Conservation (phyloP, 1,140 invertebrate genomes). For the Parapsyche elsis region DNA sequence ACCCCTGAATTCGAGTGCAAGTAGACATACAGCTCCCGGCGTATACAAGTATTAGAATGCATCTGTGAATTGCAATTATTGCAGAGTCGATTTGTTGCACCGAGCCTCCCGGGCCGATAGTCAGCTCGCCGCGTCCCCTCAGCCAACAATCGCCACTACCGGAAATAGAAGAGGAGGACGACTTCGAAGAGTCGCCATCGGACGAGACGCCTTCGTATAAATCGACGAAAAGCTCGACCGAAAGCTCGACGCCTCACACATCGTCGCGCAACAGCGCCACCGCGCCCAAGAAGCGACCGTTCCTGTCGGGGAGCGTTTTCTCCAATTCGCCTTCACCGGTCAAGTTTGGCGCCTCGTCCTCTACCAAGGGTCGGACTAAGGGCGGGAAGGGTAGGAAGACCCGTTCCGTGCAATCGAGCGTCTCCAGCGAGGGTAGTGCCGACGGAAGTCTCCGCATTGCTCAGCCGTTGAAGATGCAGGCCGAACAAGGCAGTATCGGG, state of each 20-base stretch:
- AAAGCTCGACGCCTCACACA: slow-evolving; percentile 62
- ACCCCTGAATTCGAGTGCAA: too few species aligned
- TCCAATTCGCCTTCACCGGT: slow-evolving; percentile 63
- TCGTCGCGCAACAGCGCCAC: slow-evolving; percentile 61
- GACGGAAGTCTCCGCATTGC: slow-evolving; percentile 58
- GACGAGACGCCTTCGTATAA: slow-evolving; percentile 66
- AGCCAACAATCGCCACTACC: slow-evolving; percentile 69
- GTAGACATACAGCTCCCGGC: too few species aligned
- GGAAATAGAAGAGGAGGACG: slow-evolving; percentile 71
- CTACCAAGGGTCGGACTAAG: slow-evolving; percentile 64
- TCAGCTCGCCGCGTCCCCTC: slow-evolving; percentile 66
- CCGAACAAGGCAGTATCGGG: slow-evolving; percentile 87
- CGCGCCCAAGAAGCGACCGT: slow-evolving; percentile 50
- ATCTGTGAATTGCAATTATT: neutral
- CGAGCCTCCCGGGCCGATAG: slow-evolving; percentile 62
- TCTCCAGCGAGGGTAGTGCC: slow-evolving; percentile 61
- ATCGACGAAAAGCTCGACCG: slow-evolving; percentile 65
- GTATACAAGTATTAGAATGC: too few species aligned
- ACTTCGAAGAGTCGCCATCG: slow-evolving; percentile 68
- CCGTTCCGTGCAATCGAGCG: slow-evolving; percentile 59
- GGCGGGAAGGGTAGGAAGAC: slow-evolving; percentile 63
- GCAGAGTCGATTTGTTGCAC: slow-evolving; percentile 46
- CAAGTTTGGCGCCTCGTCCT: slow-evolving; percentile 65
- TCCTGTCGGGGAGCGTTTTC: slow-evolving; percentile 57
- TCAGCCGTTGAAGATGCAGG: slow-evolving; percentile 81